Percentiles rank a stretch among this genome's conserved stretches.
Evolutionary conservation across 2,113 vertebrate genomes (phyloP).

Genomic region (Cottus gobio): DNA sequence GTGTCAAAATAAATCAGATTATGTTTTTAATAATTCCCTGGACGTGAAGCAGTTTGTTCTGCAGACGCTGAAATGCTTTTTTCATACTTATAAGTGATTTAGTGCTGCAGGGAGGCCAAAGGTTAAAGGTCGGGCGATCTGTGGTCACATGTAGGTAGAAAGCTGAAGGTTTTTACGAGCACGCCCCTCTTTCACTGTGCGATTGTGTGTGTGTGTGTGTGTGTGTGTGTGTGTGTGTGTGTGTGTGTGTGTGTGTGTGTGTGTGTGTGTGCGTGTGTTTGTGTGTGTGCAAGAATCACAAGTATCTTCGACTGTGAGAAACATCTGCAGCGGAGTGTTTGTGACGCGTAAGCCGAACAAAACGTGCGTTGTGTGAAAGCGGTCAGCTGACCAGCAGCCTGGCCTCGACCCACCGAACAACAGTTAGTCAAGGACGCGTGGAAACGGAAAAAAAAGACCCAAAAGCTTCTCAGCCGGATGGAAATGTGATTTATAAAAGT

Average conservation of each 20-base stretch:
- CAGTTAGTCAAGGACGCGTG: conserved; percentile 41
- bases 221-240: not conserved
- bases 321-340: conserved; percentile 2
- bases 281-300: not conserved
- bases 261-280: not conserved
- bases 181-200: too few relatives aligned
- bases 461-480: not conserved
- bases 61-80: not conserved
- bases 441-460: conserved; percentile 10
- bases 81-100: not conserved
- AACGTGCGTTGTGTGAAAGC: conserved; percentile 51
- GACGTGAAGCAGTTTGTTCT: too few relatives aligned
- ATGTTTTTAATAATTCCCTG: not conserved
- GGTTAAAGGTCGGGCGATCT: not conserved
- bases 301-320: conserved; percentile 34
- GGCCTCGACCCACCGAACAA: conserved; percentile 7
- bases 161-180: not conserved
- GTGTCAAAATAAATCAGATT: not conserved
- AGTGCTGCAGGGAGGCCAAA: not conserved
- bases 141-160: not conserved
- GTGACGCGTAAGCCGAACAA: conserved; percentile 60
- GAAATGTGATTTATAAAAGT: conserved; percentile 50
- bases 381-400: conserved; percentile 65
- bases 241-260: not conserved
- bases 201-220: not conserved